These are phyloP conservation scores for Melanotus villosus DNA, from an alignment of 2,888 invertebrate genomes.

Conservation along the genomic window DNA sequence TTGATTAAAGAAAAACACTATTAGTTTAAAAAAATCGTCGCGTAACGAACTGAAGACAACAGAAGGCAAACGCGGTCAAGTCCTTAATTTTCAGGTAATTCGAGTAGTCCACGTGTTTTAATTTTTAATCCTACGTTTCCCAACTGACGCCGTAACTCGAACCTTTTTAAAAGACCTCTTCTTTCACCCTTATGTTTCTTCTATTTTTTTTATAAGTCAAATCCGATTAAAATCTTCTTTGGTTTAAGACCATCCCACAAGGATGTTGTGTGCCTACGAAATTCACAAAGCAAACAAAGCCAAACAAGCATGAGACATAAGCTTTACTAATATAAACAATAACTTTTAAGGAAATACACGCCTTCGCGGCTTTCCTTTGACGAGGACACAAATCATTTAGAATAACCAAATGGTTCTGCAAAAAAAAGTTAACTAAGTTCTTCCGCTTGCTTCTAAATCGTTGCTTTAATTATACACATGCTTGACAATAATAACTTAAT, in stretches of 20 bases:
- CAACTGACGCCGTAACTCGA: slow-evolving; percentile 38
- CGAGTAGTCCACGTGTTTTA: slow-evolving; percentile 29
- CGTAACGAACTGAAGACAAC: slow-evolving; percentile 24
- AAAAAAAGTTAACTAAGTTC: neutral
- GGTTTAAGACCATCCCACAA: too few species aligned
- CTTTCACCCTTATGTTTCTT: neutral
- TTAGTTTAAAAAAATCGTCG: neutral
- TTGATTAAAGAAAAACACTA: neutral
- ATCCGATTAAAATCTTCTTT: neutral
- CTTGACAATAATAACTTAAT: neutral
- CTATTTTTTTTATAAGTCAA: neutral
- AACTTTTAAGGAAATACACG: slow-evolving; percentile 1
- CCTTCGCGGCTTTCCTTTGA: neutral
- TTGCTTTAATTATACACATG: neutral
- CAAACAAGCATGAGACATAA: neutral
- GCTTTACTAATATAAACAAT: neutral
- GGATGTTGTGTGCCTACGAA: too few species aligned
- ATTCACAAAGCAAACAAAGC: neutral
- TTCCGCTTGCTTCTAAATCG: neutral
- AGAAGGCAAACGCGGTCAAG: slow-evolving; percentile 30
- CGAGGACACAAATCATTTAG: neutral
- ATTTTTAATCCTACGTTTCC: slow-evolving; percentile 34
- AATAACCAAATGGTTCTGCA: neutral
- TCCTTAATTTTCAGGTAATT: slow-evolving; percentile 27
- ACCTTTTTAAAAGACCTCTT: slow-evolving; percentile 6